These are phyloP conservation scores for Helicoverpa assulta DNA, from an alignment of 2,888 invertebrate species.

Conservation along the genomic window DNA sequence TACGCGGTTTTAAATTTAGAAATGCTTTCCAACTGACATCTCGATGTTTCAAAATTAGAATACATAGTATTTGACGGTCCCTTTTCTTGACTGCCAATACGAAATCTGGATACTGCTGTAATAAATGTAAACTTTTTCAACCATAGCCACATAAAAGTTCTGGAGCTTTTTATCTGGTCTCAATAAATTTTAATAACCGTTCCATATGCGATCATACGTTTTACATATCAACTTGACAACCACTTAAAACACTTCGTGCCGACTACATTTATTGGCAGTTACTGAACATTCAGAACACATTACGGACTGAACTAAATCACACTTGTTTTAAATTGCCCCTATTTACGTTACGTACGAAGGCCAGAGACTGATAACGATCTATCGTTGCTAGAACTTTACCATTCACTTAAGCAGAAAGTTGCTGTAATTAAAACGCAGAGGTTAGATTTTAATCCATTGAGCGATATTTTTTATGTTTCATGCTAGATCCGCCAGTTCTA, in stretches of 20 bases:
- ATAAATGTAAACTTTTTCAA: constrained; percentile 2
- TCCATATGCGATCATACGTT: constrained; percentile 27
- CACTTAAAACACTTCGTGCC: constrained; percentile 53
- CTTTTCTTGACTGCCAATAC: constrained; percentile 54
- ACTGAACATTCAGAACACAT: constrained; percentile 54
- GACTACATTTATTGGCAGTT: constrained; percentile 51
- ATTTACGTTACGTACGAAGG: constrained; percentile 66
- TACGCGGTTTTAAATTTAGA: constrained; percentile 80
- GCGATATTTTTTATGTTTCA: not conserved
- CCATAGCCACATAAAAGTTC: constrained; percentile 12
- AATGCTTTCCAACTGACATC: constrained; percentile 72
- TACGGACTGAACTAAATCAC: constrained; percentile 49
- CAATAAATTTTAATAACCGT: constrained; percentile 30
- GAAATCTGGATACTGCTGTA: constrained; percentile 21
- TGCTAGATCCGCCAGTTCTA: not conserved
- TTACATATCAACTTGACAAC: constrained; percentile 41
- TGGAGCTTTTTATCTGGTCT: constrained; percentile 30
- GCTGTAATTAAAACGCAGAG: constrained; percentile 45
- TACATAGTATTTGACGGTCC: constrained; percentile 57
- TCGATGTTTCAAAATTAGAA: constrained; percentile 73
- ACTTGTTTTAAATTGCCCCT: constrained; percentile 64
- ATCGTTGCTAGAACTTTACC: constrained; percentile 38
- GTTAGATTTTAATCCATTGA: constrained; percentile 6
- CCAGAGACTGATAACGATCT: constrained; percentile 61
- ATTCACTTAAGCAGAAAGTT: constrained; percentile 56